Percentiles rank a stretch among this genome's conserved stretches.
phyloP scores from a whole-genome alignment of 2,888 invertebrate species.

The Campaea margaritaria region DNA sequence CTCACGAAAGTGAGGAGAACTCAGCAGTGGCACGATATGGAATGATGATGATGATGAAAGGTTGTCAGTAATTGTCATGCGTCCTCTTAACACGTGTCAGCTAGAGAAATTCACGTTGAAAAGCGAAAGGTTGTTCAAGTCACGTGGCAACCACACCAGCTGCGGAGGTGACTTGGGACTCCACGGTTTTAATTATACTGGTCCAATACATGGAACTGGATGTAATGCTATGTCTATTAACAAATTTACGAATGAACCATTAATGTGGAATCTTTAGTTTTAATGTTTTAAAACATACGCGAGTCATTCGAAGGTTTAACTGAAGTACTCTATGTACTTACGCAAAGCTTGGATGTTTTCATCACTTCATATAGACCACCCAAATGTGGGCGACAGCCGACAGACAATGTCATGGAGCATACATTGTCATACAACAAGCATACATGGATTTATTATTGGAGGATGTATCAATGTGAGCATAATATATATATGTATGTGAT shows the following conservation, averaged over 20 bases:
- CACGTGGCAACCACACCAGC: slow-evolving; percentile 46
- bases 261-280: no score
- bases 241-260: no score
- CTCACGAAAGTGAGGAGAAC: no score
- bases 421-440: background rate
- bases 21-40: no score
- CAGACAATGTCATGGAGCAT: slow-evolving; percentile 19
- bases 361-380: slow-evolving; percentile 5
- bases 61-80: slow-evolving; percentile 16
- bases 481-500: background rate
- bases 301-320: no score
- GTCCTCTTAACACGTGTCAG: slow-evolving; percentile 57
- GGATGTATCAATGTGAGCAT: background rate
- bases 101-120: slow-evolving; percentile 82
- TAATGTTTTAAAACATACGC: no score
- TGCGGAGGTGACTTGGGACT: background rate
- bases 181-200: background rate
- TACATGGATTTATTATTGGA: slow-evolving; percentile 4
- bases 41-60: no score
- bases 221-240: no score
- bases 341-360: background rate
- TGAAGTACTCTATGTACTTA: no score
- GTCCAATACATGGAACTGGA: no score
- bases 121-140: slow-evolving; percentile 77
- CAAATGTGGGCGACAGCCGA: slow-evolving; percentile 10